Conservation (phyloP, 2,797 vertebrate genomes). For the Corythornis leucogaster region DNA sequence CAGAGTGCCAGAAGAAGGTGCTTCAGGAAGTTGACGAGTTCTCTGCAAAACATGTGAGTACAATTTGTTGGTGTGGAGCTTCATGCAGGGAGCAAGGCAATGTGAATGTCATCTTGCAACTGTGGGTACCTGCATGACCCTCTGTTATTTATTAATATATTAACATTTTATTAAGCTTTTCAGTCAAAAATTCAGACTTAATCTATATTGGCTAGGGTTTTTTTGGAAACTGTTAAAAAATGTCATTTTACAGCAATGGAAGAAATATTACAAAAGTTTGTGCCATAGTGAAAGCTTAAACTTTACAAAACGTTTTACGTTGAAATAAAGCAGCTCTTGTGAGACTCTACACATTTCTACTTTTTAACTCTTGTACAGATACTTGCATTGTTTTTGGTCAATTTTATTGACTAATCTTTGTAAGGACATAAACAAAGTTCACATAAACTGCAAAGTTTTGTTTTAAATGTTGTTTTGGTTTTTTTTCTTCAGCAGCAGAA, state of each 20-base stretch:
- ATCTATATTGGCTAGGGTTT: not conserved
- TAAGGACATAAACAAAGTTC: not conserved
- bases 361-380: not conserved
- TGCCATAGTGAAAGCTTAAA: not conserved
- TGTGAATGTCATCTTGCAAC: not conserved
- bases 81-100: not conserved
- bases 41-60: conserved; percentile 87
- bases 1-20: conserved; percentile 84
- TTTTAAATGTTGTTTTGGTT: not conserved
- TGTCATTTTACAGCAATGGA: not conserved
- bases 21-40: conserved; percentile 89
- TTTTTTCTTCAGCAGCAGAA: not conserved
- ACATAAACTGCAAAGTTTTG: not conserved
- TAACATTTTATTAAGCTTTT: not conserved
- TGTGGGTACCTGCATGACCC: not conserved
- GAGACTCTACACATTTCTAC: not conserved
- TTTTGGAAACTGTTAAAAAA: not conserved
- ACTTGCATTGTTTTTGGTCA: not conserved
- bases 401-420: not conserved
- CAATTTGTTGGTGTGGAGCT: not conserved
- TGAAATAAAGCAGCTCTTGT: not conserved
- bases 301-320: not conserved
- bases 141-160: not conserved
- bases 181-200: not conserved
- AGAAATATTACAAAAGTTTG: not conserved